These are phyloP conservation scores for Drosophila lowei DNA, from an alignment of 1,140 invertebrate species.

Conservation along the genomic window DNA sequence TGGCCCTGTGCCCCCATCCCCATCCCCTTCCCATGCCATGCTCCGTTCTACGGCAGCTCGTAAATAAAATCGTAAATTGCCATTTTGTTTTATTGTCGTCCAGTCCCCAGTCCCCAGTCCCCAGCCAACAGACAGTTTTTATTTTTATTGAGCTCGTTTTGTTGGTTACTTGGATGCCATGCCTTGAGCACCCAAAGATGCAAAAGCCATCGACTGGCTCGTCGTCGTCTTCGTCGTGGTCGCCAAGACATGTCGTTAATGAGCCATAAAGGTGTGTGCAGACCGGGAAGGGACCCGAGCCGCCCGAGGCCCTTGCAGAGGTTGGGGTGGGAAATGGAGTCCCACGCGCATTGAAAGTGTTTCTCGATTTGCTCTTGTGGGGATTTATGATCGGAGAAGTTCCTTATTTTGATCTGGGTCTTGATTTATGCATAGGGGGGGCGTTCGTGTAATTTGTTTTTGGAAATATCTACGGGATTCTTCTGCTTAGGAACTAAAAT, in stretches of 20 bases:
- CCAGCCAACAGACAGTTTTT: constrained; percentile 69
- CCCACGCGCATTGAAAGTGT: constrained; percentile 18
- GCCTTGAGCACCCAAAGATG: constrained; percentile 5
- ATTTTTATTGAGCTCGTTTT: constrained; percentile 81
- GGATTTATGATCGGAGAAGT: constrained; percentile 33
- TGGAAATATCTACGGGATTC: too few species aligned
- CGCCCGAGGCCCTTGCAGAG: background rate
- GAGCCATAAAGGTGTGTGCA: constrained; percentile 71
- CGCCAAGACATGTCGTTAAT: constrained; percentile 68
- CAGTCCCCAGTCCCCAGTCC: constrained; percentile 10
- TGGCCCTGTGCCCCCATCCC: background rate
- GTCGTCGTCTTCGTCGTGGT: constrained; percentile 6
- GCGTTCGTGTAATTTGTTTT: background rate
- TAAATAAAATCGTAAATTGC: constrained; percentile 81
- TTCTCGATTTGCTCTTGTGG: constrained; percentile 29
- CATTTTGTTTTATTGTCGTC: constrained; percentile 79
- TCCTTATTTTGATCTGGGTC: constrained; percentile 39
- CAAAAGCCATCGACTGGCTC: constrained; percentile 44
- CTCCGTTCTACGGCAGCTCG: constrained; percentile 50
- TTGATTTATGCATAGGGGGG: constrained; percentile 28
- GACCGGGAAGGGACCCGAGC: constrained; percentile 3
- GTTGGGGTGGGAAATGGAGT: constrained; percentile 36
- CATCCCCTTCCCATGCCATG: constrained; percentile 3
- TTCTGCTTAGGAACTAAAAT: too few species aligned
- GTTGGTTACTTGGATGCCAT: constrained; percentile 34